A percentile compares a stretch with the other conserved stretches of the same genome.
These are phyloP conservation scores for Trochalopteron elliotii DNA, from an alignment of 2,113 vertebrate species.

Conservation along the genomic window DNA sequence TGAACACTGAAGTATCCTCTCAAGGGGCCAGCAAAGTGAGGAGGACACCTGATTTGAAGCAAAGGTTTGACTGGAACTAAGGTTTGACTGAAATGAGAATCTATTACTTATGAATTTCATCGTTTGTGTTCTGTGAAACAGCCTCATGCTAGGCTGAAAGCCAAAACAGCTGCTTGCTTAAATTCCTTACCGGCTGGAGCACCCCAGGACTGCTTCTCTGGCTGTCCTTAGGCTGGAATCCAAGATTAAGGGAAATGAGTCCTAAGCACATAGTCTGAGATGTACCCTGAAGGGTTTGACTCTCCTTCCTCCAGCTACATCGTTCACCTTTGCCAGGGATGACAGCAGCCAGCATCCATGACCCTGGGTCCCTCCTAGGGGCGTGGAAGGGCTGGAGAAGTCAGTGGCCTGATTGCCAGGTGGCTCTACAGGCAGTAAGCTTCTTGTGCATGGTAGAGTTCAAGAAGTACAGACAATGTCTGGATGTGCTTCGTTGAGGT, in stretches of 20 bases:
- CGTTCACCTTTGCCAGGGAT: not conserved
- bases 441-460: accelerated
- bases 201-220: not conserved
- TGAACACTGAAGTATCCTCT: accelerated
- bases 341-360: not conserved
- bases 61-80: not conserved
- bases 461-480: not conserved
- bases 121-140: not conserved
- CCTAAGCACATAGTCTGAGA: not conserved
- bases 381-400: not conserved
- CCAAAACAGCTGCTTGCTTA: not conserved
- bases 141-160: not conserved
- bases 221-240: not conserved
- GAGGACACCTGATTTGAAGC: not conserved
- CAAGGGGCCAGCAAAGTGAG: not conserved
- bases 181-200: not conserved
- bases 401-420: accelerated
- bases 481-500: not conserved
- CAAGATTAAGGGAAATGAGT: not conserved
- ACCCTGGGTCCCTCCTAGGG: not conserved
- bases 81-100: not conserved
- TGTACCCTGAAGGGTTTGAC: not conserved
- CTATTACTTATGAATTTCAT: not conserved
- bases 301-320: not conserved
- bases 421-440: not conserved